Conservation (phyloP, 1,140 invertebrate species). For the Drosophila micromelanica region DNA sequence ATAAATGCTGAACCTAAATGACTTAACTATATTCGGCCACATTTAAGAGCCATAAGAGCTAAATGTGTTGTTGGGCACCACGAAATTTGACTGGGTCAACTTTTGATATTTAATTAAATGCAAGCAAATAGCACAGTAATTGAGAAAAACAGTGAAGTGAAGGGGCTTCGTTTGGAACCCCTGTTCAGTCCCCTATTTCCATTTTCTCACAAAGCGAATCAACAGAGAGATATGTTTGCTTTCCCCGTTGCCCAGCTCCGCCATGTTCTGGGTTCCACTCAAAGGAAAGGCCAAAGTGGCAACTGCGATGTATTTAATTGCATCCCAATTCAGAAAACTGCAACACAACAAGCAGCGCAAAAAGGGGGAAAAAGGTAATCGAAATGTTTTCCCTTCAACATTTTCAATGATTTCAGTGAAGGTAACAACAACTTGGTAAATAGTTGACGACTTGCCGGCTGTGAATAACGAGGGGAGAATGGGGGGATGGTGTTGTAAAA, state of each 20-base stretch:
- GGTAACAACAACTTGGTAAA: constrained; percentile 30
- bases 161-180: not conserved
- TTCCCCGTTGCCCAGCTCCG: not conserved
- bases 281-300: constrained; percentile 33
- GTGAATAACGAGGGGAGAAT: not conserved
- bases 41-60: not conserved
- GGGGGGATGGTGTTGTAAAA: not conserved
- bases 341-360: constrained; percentile 21
- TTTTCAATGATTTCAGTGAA: constrained; percentile 10
- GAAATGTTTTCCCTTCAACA: constrained; percentile 33
- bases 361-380: constrained; percentile 43
- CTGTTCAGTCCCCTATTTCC: constrained; percentile 9
- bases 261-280: not conserved
- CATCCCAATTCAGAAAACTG: constrained; percentile 65
- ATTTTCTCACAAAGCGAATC: constrained; percentile 64
- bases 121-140: constrained; percentile 22
- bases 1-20: too few species aligned
- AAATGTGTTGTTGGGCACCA: constrained; percentile 1
- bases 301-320: constrained; percentile 72
- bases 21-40: too few species aligned
- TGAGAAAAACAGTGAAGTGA: not conserved
- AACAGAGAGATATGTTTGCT: constrained; percentile 34
- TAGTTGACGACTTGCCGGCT: constrained; percentile 41
- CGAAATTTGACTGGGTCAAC: constrained; percentile 17
- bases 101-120: constrained; percentile 44